Evolutionary conservation across 2,797 vertebrate species (phyloP).

Genomic region (Peromyscus nudipes): DNA sequence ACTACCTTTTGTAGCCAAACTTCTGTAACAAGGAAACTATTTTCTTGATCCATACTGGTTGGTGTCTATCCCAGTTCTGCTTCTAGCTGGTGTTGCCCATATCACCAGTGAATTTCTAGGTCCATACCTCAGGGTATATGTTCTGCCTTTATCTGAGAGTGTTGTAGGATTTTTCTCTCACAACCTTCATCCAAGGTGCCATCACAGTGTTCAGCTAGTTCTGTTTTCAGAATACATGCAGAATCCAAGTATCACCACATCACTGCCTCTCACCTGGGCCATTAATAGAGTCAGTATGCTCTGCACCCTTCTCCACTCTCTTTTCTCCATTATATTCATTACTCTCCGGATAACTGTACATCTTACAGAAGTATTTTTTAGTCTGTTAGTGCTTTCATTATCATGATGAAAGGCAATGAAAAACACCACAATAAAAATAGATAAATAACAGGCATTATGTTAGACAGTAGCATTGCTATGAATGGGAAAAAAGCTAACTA

Average conservation of each 20-base stretch:
- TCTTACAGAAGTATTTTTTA: constrained; percentile 47
- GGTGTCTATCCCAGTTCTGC: background rate
- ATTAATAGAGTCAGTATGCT: background rate
- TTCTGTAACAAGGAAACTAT: constrained; percentile 1
- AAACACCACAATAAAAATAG: constrained; percentile 26
- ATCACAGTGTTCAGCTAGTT: constrained; percentile 7
- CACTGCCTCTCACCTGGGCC: background rate
- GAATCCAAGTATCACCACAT: background rate
- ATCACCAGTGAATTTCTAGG: constrained; percentile 5
- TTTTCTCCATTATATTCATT: constrained; percentile 38
- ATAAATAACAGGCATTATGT: constrained; percentile 9
- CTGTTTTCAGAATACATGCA: constrained; percentile 20
- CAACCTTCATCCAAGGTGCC: background rate
- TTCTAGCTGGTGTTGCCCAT: background rate
- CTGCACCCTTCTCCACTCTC: background rate
- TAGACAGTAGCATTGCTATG: background rate
- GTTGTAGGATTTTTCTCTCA: constrained; percentile 1
- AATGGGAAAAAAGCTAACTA: background rate
- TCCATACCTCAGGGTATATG: background rate
- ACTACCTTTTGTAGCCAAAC: constrained; percentile 40
- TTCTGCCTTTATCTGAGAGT: constrained; percentile 6
- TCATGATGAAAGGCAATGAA: background rate
- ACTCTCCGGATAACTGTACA: background rate
- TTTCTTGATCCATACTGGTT: background rate
- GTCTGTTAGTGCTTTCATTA: constrained; percentile 19